phyloP scores from a whole-genome alignment of 2,797 vertebrate genomes.

The Nasua narica region DNA sequence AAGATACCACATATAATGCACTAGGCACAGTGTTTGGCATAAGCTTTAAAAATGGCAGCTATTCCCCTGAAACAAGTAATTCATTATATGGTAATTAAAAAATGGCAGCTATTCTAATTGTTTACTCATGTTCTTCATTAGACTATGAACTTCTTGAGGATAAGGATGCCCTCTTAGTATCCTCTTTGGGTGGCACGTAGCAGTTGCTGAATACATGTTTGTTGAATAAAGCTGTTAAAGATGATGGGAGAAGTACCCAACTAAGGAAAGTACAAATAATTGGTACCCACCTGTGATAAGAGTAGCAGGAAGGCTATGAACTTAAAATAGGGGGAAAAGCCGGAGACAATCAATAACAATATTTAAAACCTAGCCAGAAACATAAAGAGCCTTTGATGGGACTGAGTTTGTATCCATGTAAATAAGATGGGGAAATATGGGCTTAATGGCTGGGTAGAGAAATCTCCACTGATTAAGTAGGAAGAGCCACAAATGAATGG shows the following conservation, averaged over 20 bases:
- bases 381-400: neutral
- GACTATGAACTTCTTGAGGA: neutral
- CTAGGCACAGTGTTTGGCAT: neutral
- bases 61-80: neutral
- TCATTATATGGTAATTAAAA: neutral
- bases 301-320: neutral
- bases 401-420: neutral
- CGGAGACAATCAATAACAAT: neutral
- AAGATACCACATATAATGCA: neutral
- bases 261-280: conserved; percentile 21
- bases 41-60: neutral
- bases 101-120: neutral
- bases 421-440: neutral
- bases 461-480: neutral
- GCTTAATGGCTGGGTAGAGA: neutral
- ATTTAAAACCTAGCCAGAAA: conserved; percentile 5
- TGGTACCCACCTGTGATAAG: neutral
- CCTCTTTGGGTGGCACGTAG: neutral
- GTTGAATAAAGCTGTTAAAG: conserved; percentile 16
- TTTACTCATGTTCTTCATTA: neutral
- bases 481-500: neutral
- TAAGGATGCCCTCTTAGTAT: neutral
- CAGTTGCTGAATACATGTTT: neutral
- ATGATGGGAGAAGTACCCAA: neutral
- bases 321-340: neutral